A percentile compares a stretch with the other conserved stretches of the same genome.
Evolutionary conservation across 2,797 vertebrate species (phyloP).

Genomic region (Mormyrus hasselquistii): DNA sequence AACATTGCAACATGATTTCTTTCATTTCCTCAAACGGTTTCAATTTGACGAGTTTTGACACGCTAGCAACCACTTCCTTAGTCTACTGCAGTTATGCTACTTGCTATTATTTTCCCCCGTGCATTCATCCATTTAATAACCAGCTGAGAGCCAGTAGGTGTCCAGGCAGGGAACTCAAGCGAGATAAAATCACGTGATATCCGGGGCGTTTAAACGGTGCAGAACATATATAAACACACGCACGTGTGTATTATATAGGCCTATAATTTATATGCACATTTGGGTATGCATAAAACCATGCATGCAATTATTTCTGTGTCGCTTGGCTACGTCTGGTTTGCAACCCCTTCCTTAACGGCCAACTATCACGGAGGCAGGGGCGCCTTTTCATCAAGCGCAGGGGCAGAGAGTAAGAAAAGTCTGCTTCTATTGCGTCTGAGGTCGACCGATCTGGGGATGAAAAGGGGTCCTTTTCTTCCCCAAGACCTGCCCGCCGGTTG

Average conservation of each 20-base stretch:
- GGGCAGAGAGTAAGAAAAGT: slow-evolving; percentile 19
- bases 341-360: background rate
- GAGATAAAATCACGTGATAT: background rate
- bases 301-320: background rate
- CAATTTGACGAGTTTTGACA: background rate
- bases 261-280: background rate
- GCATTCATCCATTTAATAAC: slow-evolving; percentile 4
- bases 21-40: slow-evolving; percentile 8
- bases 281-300: background rate
- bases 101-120: background rate
- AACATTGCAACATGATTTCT: background rate
- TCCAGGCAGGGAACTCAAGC: background rate
- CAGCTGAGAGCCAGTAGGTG: background rate
- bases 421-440: slow-evolving; percentile 17
- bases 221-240: background rate
- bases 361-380: background rate
- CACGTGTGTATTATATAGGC: background rate
- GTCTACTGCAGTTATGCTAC: background rate
- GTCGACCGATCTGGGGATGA: slow-evolving; percentile 11
- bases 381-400: slow-evolving; percentile 5
- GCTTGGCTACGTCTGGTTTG: background rate
- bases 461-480: slow-evolving; percentile 16
- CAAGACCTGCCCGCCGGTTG: slow-evolving; percentile 48
- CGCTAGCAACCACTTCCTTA: background rate
- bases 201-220: background rate